Percentiles rank a stretch among this genome's conserved stretches.
These are phyloP conservation scores for Callosobruchus maculatus DNA, from an alignment of 2,888 invertebrate genomes.

Conservation along the genomic window DNA sequence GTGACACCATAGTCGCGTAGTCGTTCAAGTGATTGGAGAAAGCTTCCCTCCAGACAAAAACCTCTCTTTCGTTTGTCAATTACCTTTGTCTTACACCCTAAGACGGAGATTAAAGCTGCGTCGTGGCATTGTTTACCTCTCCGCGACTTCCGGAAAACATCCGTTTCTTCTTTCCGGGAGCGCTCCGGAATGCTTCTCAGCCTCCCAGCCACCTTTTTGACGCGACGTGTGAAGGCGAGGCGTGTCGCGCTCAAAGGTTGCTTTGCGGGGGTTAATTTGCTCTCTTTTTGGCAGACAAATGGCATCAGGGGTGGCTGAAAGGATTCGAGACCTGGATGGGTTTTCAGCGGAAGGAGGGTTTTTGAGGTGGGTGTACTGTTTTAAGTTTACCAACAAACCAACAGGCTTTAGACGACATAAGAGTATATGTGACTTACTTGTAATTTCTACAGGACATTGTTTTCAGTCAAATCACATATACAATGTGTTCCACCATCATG, in stretches of 20 bases:
- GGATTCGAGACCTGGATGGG: neutral
- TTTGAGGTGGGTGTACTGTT: too few species aligned
- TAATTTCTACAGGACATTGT: too few species aligned
- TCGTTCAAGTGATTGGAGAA: neutral
- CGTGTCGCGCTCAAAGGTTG: neutral
- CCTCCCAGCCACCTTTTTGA: neutral
- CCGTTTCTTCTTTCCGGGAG: neutral
- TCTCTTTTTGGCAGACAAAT: neutral
- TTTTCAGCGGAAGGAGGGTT: neutral
- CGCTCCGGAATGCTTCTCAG: neutral
- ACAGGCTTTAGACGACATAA: too few species aligned
- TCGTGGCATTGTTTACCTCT: neutral
- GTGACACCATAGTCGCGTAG: neutral
- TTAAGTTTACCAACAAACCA: too few species aligned
- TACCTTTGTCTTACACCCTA: neutral
- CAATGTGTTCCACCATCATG: too few species aligned
- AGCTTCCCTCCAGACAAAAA: neutral
- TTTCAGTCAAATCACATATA: too few species aligned
- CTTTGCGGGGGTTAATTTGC: neutral
- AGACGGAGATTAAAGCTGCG: neutral
- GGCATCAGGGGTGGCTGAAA: neutral
- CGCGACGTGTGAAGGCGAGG: neutral
- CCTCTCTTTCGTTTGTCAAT: neutral
- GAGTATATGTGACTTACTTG: too few species aligned
- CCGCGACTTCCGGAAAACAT: neutral